Base-by-base conservation (phyloP, 2,888 invertebrate genomes). In the Metalampra italica region DNA sequence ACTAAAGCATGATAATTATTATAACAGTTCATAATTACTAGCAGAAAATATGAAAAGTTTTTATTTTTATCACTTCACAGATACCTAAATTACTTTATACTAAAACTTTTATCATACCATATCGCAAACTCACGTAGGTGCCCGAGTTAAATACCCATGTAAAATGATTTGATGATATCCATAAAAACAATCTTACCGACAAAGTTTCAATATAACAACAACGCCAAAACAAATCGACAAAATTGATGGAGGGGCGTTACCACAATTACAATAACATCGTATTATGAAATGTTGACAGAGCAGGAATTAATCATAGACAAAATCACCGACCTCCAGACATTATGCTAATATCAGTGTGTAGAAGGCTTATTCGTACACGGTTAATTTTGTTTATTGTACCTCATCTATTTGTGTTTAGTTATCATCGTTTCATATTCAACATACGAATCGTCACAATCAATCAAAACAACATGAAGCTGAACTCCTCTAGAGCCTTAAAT, bases 371-470 rank as follows among this genome's bases (percentile, higher is more conserved):
- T n/a, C n/a, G n/a, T n/a, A 64, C 59, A 62, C 47, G 45, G 55
- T 53, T 54, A 46, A 59, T 66, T 71, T 66, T 77, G 76, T 68
- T 64, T 70, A 66, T 59, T 63, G 68, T 71, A 67, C 64, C 73
- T 79, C 78, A 80, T 82, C 80, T 82, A 78, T 84, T 78, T 75
- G 66, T 75, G 82, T 79, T 78, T 68, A 82, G 85, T 86, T 83
- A 86, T 83, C 74, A 68, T 75, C 68, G 68, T 77, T 79, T 82
- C 78, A 78, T 79, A 80, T 78, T 78, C 72, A 71, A 77, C 75
- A 73, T 75, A 75, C 75, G 75, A 78, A 82, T 76, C 71, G 69
- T 64, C 68, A 66, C 72, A 59, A 85, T 85, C 82, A 78, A 85
- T 85, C 83, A 84, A 72, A 78, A 62, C 59, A 78, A 62, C 59